Base-by-base conservation (phyloP, 2,797 vertebrate genomes). In the Tamandua tetradactyla region DNA sequence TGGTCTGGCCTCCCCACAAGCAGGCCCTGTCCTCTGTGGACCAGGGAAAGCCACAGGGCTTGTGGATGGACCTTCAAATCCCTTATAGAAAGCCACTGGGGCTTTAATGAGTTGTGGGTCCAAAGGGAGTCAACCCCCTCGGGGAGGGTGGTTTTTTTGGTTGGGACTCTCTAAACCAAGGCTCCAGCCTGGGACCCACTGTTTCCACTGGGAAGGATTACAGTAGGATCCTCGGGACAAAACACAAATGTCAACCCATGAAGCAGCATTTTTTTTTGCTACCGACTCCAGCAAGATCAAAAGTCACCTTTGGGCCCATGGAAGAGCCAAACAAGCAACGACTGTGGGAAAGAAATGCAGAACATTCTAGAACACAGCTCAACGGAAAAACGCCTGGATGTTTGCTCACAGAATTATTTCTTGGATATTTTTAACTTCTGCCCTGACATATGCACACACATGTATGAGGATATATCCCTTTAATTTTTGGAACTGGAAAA, bases 401-500 rank as follows among this genome's bases (percentile, higher is more conserved):
- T 35, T 0, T 0, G 3, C 57, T 9, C 27, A 3, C 0, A 62
- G 23, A 14, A 37, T 5, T 0, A 0, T 1, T 14, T 15, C 87
- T 59, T 15, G 0, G 0, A 1, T 0, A 4, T 14, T 15, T 40
- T 57, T 7, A 30, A 40, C 55, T 11, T 55, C 71, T 2, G 44
- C 64, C 42, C 85, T 32, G 32, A 93, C 76, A 35, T 1, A 71
- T 25, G 4, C 71, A 35, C 89, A 75, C 93, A 49, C 64, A 2
- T 5, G 27, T 4, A 20, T 12, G 69, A 85, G 91, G 95, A 96
- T 47, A 47, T 74, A 95, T 57, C 44, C 84, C 91, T 97, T 92
- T 91, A 89, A 90, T 93, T 71, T 40, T 57, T 66, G 92, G 92
- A 94, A 93, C 94, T 94, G 97, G 84, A 93, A 96, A 88, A 86